Evolutionary conservation across 2,797 vertebrate species (phyloP).

Genomic region (Cyprinella venusta): DNA sequence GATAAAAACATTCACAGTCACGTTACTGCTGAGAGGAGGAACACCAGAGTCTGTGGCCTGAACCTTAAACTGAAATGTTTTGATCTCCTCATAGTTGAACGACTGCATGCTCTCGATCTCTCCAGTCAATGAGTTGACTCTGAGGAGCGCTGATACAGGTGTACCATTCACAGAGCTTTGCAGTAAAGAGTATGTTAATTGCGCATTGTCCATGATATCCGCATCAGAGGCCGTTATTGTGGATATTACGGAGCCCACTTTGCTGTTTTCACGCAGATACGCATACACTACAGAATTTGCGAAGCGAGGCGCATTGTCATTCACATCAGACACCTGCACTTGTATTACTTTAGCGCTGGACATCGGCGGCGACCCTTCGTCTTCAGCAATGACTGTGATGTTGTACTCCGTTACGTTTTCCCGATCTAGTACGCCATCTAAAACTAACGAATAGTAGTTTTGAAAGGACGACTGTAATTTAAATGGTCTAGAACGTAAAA

Average conservation of each 20-base stretch:
- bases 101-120: conserved; percentile 61
- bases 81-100: conserved; percentile 61
- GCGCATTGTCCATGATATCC: conserved; percentile 51
- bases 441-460: conserved; percentile 60
- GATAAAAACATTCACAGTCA: conserved; percentile 69
- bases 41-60: conserved; percentile 65
- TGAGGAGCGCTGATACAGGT: conserved; percentile 41
- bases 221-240: conserved; percentile 53
- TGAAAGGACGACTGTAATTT: conserved; percentile 59
- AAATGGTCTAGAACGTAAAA: conserved; percentile 50
- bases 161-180: conserved; percentile 26
- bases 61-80: conserved; percentile 60
- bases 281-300: conserved; percentile 17
- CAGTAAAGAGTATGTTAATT: conserved; percentile 51
- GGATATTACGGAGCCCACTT: conserved; percentile 45
- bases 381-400: conserved; percentile 56
- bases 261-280: conserved; percentile 58
- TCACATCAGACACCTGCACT: conserved; percentile 58
- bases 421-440: conserved; percentile 54
- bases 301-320: conserved; percentile 62
- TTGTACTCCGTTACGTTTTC: conserved; percentile 55
- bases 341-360: conserved; percentile 51
- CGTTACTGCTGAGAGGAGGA: conserved; percentile 66
- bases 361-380: conserved; percentile 59
- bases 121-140: conserved; percentile 62